These are phyloP conservation scores for Proterorhinus semilunaris DNA, from an alignment of 2,113 vertebrate genomes.

Conservation along the genomic window DNA sequence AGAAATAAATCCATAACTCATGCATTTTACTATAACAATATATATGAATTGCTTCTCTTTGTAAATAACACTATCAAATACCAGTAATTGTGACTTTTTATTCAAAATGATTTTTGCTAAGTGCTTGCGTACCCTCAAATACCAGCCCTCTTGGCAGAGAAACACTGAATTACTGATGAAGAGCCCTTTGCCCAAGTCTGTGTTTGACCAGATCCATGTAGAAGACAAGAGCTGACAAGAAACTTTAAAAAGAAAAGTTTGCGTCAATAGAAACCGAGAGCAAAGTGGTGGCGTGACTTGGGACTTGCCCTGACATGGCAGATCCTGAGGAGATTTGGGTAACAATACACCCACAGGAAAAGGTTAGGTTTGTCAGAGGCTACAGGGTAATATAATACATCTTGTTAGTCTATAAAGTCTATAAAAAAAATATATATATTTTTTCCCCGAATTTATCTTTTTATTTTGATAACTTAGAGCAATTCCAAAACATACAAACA, in stretches of 20 bases:
- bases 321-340: constrained; percentile 8
- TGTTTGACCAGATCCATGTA: neutral
- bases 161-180: no score
- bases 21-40: no score
- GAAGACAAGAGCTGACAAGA: constrained; percentile 42
- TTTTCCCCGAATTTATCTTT: constrained; percentile 20
- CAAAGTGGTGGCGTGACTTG: constrained; percentile 15
- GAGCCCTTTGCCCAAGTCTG: constrained; percentile 2
- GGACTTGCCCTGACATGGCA: constrained; percentile 42
- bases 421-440: no score
- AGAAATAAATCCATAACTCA: no score
- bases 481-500: constrained; percentile 40
- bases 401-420: neutral
- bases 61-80: no score
- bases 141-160: no score
- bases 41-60: no score
- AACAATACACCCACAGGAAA: constrained; percentile 1
- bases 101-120: no score
- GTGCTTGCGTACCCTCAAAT: no score
- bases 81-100: no score
- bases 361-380: neutral
- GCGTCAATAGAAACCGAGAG: constrained; percentile 20
- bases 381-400: neutral
- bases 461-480: constrained; percentile 51
- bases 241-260: constrained; percentile 22